These are phyloP conservation scores for Capromys pilorides DNA, from an alignment of 2,797 vertebrate species.

Conservation along the genomic window DNA sequence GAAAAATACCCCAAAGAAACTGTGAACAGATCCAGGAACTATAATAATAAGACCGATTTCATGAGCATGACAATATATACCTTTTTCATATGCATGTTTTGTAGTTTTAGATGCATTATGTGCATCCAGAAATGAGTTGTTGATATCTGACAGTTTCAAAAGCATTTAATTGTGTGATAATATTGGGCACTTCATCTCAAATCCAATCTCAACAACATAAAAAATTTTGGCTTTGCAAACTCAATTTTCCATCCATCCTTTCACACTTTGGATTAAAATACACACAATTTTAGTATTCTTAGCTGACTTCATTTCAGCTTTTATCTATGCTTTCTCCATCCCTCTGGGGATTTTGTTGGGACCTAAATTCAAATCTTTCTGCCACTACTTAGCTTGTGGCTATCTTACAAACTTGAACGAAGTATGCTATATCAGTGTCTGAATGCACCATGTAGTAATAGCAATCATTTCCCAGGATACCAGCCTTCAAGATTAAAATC, in stretches of 20 bases:
- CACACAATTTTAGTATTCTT: not conserved
- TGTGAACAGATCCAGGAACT: not conserved
- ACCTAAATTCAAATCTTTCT: not conserved
- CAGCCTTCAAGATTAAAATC: not conserved
- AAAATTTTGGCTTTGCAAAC: not conserved
- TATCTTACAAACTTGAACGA: not conserved
- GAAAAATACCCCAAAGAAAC: not conserved
- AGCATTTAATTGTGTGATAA: not conserved
- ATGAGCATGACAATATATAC: not conserved
- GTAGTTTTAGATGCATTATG: not conserved
- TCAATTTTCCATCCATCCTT: not conserved
- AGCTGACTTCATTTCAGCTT: not conserved
- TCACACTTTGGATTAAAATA: not conserved
- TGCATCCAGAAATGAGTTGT: not conserved
- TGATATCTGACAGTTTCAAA: constrained; percentile 43
- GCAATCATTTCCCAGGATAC: not conserved
- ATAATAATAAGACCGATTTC: not conserved
- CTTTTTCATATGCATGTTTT: not conserved
- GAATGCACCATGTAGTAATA: not conserved
- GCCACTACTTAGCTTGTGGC: not conserved
- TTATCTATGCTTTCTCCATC: not conserved
- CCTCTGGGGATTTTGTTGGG: not conserved
- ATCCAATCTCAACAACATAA: not conserved
- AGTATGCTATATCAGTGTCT: not conserved
- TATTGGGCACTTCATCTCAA: not conserved